phyloP scores from a whole-genome alignment of 2,113 vertebrate genomes.

The Columbina picui region DNA sequence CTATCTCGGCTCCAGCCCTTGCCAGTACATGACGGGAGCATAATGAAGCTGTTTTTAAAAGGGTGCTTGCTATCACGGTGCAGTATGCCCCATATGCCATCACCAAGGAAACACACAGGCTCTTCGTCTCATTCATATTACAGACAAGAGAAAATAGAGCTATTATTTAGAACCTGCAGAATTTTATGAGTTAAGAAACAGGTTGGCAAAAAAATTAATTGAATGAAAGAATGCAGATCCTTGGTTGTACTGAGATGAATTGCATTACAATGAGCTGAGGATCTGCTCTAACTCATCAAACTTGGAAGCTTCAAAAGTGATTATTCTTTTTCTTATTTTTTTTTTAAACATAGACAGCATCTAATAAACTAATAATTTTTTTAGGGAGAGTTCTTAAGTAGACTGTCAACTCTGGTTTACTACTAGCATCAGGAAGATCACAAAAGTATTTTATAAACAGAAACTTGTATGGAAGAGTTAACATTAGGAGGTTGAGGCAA shows the following conservation, averaged over 20 bases:
- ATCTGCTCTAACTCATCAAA: background rate
- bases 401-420: background rate
- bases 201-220: background rate
- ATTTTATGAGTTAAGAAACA: background rate
- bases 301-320: background rate
- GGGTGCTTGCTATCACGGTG: background rate
- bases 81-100: background rate
- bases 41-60: constrained; percentile 47
- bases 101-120: background rate
- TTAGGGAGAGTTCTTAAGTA: background rate
- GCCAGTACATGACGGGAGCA: constrained; percentile 16
- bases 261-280: background rate
- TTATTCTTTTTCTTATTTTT: background rate
- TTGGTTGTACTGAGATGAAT: background rate
- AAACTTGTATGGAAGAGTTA: background rate
- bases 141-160: background rate
- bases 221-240: background rate
- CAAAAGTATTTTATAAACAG: background rate
- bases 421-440: background rate
- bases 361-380: background rate
- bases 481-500: background rate
- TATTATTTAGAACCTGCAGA: background rate
- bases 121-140: constrained; percentile 24
- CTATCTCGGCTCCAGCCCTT: background rate
- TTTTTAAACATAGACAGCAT: background rate